Evolutionary conservation across 2,888 invertebrate species (phyloP).

Genomic region (Pseudococcus viburni): DNA sequence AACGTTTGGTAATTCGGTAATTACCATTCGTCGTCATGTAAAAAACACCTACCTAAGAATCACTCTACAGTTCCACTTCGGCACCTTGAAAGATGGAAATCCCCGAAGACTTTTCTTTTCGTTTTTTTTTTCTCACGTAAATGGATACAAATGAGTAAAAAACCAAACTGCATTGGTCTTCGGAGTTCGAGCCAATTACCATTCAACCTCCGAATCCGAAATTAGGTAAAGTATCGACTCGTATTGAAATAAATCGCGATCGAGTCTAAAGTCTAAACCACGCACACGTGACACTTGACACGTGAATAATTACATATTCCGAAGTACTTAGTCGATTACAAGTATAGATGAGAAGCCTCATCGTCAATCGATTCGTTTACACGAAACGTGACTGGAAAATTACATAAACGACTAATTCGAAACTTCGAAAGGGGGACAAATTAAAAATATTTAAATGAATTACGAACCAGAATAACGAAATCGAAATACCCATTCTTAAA

Average conservation of each 20-base stretch:
- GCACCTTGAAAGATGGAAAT: neutral
- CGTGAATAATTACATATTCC: neutral
- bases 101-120: neutral
- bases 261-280: neutral
- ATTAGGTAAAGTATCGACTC: neutral
- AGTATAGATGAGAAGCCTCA: neutral
- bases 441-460: conserved; percentile 14
- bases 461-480: neutral
- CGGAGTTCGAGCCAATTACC: neutral
- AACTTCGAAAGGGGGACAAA: conserved; percentile 8
- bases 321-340: conserved; percentile 1
- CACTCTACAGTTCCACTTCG: neutral
- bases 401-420: neutral
- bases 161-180: neutral
- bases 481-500: neutral
- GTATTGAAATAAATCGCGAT: neutral
- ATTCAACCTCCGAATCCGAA: neutral
- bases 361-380: neutral
- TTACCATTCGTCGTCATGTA: neutral
- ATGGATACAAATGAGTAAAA: neutral
- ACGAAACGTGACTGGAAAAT: neutral
- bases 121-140: neutral
- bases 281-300: conserved; percentile 12
- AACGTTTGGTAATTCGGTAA: conserved; percentile 3
- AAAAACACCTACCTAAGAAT: neutral